Percentiles rank a stretch among this genome's conserved stretches.
Evolutionary conservation across 2,888 invertebrate genomes (phyloP).

Genomic region (Cerceris rybyensis): DNA sequence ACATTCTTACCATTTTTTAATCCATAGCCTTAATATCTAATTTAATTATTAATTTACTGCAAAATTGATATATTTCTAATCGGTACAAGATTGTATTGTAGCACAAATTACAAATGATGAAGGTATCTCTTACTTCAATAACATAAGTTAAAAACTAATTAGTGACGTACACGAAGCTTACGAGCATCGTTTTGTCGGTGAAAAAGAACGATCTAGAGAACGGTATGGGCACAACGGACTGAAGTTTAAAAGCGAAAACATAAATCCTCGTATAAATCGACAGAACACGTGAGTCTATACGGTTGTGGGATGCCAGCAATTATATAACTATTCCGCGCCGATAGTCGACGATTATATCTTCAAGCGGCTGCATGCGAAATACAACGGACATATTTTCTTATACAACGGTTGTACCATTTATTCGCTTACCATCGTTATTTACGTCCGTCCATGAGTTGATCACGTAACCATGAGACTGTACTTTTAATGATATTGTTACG

Average conservation of each 20-base stretch:
- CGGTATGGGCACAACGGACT: slow-evolving; percentile 9
- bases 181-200: slow-evolving; percentile 30
- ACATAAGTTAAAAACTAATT: slow-evolving; percentile 52
- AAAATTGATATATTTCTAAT: background rate
- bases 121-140: slow-evolving; percentile 2
- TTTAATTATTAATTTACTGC: background rate
- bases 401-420: slow-evolving; percentile 31
- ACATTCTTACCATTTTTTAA: too few species aligned
- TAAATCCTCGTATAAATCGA: slow-evolving; percentile 49
- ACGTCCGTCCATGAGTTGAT: background rate
- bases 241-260: slow-evolving; percentile 34
- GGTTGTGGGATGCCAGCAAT: slow-evolving; percentile 60
- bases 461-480: background rate
- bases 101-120: too few species aligned
- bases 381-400: slow-evolving; percentile 37
- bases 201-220: slow-evolving; percentile 31
- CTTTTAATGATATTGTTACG: too few species aligned
- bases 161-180: slow-evolving; percentile 23
- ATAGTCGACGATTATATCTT: slow-evolving; percentile 66
- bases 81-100: background rate
- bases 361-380: slow-evolving; percentile 43
- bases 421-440: background rate
- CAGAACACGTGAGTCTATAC: slow-evolving; percentile 50
- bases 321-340: slow-evolving; percentile 63
- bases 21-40: too few species aligned